These are phyloP conservation scores for Apis laboriosa DNA, from an alignment of 1,140 invertebrate genomes.

Conservation along the genomic window DNA sequence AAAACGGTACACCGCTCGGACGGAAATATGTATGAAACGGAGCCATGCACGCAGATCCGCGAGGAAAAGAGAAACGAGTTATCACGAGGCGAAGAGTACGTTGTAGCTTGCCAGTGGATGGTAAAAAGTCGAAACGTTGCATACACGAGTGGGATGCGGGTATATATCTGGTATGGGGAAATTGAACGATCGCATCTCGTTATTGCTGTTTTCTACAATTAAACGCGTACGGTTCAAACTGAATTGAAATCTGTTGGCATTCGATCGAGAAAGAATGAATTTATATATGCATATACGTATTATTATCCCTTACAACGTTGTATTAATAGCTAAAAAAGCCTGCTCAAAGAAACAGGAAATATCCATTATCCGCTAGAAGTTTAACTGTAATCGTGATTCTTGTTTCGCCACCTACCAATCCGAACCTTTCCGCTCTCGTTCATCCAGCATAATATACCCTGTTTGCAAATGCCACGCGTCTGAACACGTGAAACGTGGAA, in stretches of 20 bases:
- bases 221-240: not conserved
- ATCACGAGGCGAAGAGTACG: not conserved
- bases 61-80: slow-evolving; percentile 2
- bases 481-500: not conserved
- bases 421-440: not conserved
- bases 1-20: slow-evolving; percentile 23
- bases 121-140: not conserved
- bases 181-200: not conserved
- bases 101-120: not conserved
- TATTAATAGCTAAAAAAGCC: no score
- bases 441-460: no score
- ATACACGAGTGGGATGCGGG: not conserved
- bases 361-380: not conserved
- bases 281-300: no score
- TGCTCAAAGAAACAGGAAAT: not conserved
- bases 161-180: not conserved
- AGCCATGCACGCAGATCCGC: not conserved
- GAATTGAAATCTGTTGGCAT: no score
- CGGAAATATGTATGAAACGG: slow-evolving; percentile 28
- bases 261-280: no score
- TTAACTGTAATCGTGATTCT: not conserved
- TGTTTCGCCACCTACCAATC: not conserved
- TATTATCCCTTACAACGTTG: no score
- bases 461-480: not conserved
- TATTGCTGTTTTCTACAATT: not conserved